phyloP scores from a whole-genome alignment of 2,888 invertebrate species.

The Isotomurus palustris region DNA sequence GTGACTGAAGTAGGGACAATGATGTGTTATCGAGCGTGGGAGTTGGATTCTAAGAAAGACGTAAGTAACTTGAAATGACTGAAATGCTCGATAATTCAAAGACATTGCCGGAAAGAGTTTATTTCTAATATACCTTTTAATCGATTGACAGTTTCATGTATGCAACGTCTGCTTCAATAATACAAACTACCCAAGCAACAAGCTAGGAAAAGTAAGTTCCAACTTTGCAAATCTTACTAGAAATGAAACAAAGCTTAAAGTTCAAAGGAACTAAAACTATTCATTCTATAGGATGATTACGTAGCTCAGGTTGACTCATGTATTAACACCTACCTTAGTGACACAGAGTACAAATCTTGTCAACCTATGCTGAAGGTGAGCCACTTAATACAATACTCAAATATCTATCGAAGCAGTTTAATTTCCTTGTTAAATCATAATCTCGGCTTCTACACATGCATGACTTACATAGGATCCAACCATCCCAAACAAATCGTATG shows the following conservation, averaged over 20 bases:
- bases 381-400: background rate
- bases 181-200: slow-evolving; percentile 11
- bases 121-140: no score
- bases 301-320: slow-evolving; percentile 13
- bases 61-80: no score
- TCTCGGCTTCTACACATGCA: no score
- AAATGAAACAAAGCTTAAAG: background rate
- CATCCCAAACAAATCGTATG: slow-evolving; percentile 25
- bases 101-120: no score
- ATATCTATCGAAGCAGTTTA: no score
- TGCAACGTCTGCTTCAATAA: slow-evolving; percentile 27
- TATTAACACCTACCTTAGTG: slow-evolving; percentile 18
- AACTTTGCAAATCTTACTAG: background rate
- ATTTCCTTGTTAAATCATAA: no score
- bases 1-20: slow-evolving; percentile 27
- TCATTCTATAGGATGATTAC: slow-evolving; percentile 1
- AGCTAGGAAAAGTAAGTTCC: background rate
- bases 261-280: no score
- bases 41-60: slow-evolving; percentile 14
- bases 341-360: slow-evolving; percentile 24
- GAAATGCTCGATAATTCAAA: no score
- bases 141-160: no score
- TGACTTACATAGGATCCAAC: slow-evolving; percentile 8
- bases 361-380: slow-evolving; percentile 20
- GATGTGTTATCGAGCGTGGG: slow-evolving; percentile 29